Conservation (phyloP, 1,140 invertebrate genomes). For the Melitaea cinxia region DNA sequence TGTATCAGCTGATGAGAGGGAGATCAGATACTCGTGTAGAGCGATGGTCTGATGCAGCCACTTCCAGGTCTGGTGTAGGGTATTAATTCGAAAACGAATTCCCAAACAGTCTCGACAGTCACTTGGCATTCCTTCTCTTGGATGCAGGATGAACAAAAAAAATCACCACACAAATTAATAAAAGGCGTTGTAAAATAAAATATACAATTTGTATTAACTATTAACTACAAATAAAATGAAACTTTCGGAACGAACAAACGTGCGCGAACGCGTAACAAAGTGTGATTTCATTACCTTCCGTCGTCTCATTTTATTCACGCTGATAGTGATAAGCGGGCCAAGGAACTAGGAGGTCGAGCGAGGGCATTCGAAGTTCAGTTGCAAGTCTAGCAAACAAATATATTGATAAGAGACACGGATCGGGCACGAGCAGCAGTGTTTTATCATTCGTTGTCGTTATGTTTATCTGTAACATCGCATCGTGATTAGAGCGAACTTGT, state of each 20-base stretch:
- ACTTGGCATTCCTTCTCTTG: slow-evolving; percentile 90
- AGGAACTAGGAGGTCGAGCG: slow-evolving; percentile 72
- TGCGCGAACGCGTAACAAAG: slow-evolving; percentile 53
- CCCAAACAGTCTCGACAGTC: slow-evolving; percentile 91
- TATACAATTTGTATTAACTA: slow-evolving; percentile 30
- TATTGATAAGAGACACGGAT: slow-evolving; percentile 73
- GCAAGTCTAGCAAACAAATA: slow-evolving; percentile 70
- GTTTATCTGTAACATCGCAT: slow-evolving; percentile 34
- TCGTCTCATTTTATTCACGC: slow-evolving; percentile 77
- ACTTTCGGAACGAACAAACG: slow-evolving; percentile 39
- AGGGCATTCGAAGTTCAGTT: slow-evolving; percentile 76
- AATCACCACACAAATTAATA: slow-evolving; percentile 66
- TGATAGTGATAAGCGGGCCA: slow-evolving; percentile 75
- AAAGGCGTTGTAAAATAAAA: slow-evolving; percentile 40
- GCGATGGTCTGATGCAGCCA: slow-evolving; percentile 94
- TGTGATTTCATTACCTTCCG: slow-evolving; percentile 69
- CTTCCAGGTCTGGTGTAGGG: slow-evolving; percentile 94
- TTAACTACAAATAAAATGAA: slow-evolving; percentile 30
- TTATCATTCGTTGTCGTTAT: slow-evolving; percentile 39
- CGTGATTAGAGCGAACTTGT: slow-evolving; percentile 5
- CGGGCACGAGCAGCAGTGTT: slow-evolving; percentile 60
- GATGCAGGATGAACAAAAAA: slow-evolving; percentile 82
- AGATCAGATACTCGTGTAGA: slow-evolving; percentile 92
- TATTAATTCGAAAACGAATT: slow-evolving; percentile 91
- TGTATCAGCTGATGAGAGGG: slow-evolving; percentile 88